Conservation (phyloP, 2,888 invertebrate species). For the Abscondita cerata region DNA sequence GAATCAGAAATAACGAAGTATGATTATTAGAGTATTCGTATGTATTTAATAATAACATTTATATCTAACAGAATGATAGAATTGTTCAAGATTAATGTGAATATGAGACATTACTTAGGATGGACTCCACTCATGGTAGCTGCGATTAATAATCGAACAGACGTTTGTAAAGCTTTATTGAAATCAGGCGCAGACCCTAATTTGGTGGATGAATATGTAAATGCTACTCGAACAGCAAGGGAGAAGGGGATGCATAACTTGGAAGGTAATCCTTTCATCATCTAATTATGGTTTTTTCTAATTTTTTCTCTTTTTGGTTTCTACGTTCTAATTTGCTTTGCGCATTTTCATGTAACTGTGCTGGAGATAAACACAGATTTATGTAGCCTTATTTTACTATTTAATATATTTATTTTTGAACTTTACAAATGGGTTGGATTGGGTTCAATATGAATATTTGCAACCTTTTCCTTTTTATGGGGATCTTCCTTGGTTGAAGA, state of each 20-base stretch:
- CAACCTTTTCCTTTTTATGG: no score
- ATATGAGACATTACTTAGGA: constrained; percentile 77
- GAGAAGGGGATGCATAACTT: constrained; percentile 74
- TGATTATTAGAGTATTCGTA: constrained; percentile 18
- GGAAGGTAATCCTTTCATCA: constrained; percentile 64
- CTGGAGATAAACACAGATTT: no score
- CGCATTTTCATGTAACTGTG: no score
- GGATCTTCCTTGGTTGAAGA: no score
- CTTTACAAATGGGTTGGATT: no score
- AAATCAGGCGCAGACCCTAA: constrained; percentile 83
- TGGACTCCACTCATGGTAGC: constrained; percentile 90
- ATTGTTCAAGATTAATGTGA: constrained; percentile 65
- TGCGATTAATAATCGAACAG: constrained; percentile 75
- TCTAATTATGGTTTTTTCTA: no score
- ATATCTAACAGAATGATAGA: constrained; percentile 53
- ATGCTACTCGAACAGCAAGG: constrained; percentile 69
- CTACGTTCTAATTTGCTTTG: no score
- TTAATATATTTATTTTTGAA: no score
- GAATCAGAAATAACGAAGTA: constrained; percentile 61
- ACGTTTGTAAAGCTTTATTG: constrained; percentile 67
- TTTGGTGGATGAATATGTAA: constrained; percentile 77
- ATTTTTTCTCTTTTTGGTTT: no score
- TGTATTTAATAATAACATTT: not conserved
- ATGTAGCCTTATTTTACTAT: no score
- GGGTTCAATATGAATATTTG: no score